Evolutionary conservation across 2,113 vertebrate species (phyloP).

Genomic region (Microcebus murinus): DNA sequence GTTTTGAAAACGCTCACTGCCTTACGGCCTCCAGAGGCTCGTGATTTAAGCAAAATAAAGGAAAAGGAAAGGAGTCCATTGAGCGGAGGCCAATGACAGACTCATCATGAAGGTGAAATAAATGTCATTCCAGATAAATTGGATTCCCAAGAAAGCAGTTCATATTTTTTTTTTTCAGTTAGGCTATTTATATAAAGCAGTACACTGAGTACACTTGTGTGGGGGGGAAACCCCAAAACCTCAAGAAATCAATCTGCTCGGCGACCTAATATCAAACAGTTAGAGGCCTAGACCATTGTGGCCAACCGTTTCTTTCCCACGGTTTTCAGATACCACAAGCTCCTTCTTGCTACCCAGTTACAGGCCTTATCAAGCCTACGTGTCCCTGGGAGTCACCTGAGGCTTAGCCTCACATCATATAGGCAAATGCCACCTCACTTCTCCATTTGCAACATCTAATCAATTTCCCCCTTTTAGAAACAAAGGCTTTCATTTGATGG

Average conservation of each 20-base stretch:
- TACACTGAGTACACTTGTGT: not conserved
- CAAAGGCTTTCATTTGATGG: not conserved
- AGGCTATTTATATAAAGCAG: not conserved
- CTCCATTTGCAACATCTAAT: not conserved
- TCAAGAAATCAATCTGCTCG: not conserved
- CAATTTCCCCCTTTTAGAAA: not conserved
- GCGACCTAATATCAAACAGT: not conserved
- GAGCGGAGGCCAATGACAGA: not conserved
- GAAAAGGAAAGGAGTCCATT: not conserved
- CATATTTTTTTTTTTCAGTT: constrained; percentile 7
- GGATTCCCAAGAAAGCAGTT: constrained; percentile 17
- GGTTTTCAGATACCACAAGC: not conserved
- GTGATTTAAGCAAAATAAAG: not conserved
- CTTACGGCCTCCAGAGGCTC: not conserved
- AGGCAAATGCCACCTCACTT: not conserved
- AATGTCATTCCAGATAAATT: constrained; percentile 25
- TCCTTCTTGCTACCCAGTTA: not conserved
- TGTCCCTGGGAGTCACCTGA: not conserved
- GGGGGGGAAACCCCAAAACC: not conserved
- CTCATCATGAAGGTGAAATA: constrained; percentile 16
- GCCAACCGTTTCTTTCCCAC: not conserved
- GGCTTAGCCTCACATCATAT: not conserved
- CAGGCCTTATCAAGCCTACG: not conserved
- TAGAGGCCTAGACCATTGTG: not conserved
- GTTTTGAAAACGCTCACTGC: not conserved